phyloP scores from a whole-genome alignment of 2,888 invertebrate species.

The Yponomeuta evonymella region DNA sequence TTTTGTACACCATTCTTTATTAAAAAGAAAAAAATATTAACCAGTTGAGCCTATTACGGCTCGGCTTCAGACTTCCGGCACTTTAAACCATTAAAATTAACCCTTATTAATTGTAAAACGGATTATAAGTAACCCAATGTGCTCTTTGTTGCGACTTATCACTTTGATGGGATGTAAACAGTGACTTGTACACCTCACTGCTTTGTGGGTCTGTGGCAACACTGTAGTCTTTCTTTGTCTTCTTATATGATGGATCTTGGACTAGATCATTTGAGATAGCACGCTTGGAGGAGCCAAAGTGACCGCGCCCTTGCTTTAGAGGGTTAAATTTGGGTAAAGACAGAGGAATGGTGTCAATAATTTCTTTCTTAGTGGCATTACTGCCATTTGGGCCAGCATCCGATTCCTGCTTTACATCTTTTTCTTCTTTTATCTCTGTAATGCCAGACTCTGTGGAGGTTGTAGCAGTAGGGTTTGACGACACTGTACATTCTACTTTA shows the following conservation, averaged over 20 bases:
- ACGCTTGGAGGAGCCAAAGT: conserved; percentile 63
- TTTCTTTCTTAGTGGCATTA: conserved; percentile 51
- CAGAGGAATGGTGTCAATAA: conserved; percentile 59
- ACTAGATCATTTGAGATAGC: conserved; percentile 53
- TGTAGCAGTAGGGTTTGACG: conserved; percentile 18
- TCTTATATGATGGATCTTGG: conserved; percentile 83
- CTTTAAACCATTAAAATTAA: too few species aligned
- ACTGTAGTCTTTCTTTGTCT: conserved; percentile 87
- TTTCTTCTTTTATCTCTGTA: conserved; percentile 35
- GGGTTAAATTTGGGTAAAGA: conserved; percentile 64
- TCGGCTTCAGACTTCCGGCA: too few species aligned
- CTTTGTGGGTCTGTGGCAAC: conserved; percentile 94
- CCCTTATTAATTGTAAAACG: conserved; percentile 85
- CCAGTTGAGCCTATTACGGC: too few species aligned
- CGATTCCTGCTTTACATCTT: conserved; percentile 54
- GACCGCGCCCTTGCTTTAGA: conserved; percentile 57
- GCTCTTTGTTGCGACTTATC: conserved; percentile 92
- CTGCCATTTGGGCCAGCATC: conserved; percentile 40
- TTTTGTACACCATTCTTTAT: conserved; percentile 3
- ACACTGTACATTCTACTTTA: conserved; percentile 34
- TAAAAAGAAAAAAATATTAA: too few species aligned
- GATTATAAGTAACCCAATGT: conserved; percentile 99
- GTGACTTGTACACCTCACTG: conserved; percentile 93
- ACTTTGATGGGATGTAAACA: conserved; percentile 93
- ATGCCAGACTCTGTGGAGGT: conserved; percentile 1